phyloP scores from a whole-genome alignment of 2,797 vertebrate species.

The Sternotherus odoratus region DNA sequence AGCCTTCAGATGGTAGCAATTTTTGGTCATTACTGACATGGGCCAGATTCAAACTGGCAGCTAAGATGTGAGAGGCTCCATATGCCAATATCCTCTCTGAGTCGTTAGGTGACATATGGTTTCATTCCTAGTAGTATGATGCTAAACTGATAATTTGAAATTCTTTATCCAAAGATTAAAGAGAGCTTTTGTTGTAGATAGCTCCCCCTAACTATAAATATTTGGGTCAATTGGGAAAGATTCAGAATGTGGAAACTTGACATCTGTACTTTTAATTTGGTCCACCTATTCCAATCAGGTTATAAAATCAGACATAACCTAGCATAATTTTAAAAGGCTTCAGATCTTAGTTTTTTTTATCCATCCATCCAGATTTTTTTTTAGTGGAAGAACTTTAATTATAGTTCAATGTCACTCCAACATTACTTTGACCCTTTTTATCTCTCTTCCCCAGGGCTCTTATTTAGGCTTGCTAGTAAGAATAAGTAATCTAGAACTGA shows the following conservation, averaged over 20 bases:
- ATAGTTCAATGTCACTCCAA: accelerated
- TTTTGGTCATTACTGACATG: neutral
- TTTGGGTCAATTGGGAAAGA: conserved; percentile 18
- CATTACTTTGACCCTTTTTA: neutral
- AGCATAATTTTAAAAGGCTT: neutral
- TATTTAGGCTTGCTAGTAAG: neutral
- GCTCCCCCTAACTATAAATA: conserved; percentile 24
- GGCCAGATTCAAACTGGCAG: conserved; percentile 36
- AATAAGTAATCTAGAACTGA: neutral
- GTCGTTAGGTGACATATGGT: conserved; percentile 59
- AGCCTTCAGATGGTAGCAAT: neutral
- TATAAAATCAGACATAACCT: neutral
- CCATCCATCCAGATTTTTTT: neutral
- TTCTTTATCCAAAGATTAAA: conserved; percentile 57
- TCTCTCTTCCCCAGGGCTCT: neutral
- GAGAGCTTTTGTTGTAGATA: neutral
- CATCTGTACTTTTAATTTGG: conserved; percentile 25
- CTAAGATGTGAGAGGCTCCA: conserved; percentile 6
- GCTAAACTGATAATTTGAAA: conserved; percentile 40
- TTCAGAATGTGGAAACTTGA: conserved; percentile 7
- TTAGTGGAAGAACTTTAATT: neutral
- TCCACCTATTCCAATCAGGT: neutral
- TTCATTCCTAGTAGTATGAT: conserved; percentile 47
- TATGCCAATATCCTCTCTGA: conserved; percentile 38
- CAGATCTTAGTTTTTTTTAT: neutral